Conservation (phyloP, 2,888 invertebrate genomes). For the Ophion slaviceki region DNA sequence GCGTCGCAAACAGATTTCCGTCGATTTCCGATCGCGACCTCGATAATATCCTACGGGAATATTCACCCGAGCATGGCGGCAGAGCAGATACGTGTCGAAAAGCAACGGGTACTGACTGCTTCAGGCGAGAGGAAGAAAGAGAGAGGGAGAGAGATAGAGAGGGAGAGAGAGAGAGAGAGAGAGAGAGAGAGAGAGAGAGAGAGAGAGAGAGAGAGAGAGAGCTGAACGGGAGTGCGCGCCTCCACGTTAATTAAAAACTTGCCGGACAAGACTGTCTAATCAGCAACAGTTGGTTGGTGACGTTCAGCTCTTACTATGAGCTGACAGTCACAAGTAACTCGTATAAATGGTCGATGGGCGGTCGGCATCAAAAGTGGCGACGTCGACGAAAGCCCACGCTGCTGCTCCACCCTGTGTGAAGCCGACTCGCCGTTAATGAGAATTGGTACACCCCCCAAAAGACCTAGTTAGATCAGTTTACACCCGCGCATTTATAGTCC, state of each 20-base stretch:
- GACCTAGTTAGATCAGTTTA: background rate
- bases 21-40: conserved; percentile 54
- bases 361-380: background rate
- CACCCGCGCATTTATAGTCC: no score
- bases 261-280: conserved; percentile 64
- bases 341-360: conserved; percentile 10
- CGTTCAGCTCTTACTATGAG: background rate
- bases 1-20: background rate
- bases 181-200: no score
- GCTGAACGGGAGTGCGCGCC: no score
- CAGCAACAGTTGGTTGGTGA: conserved; percentile 61
- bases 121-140: no score
- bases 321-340: background rate
- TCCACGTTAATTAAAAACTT: conserved; percentile 51
- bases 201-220: no score
- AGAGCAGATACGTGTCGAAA: background rate
- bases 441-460: background rate
- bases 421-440: background rate
- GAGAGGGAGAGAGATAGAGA: background rate
- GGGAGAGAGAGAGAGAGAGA: conserved; percentile 34
- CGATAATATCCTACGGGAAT: conserved; percentile 55
- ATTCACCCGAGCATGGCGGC: conserved; percentile 3
- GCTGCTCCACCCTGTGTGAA: background rate
- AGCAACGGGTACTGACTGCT: no score
- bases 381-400: background rate